Conservation (phyloP, 2,113 vertebrate genomes). For the Aptenodytes patagonicus region DNA sequence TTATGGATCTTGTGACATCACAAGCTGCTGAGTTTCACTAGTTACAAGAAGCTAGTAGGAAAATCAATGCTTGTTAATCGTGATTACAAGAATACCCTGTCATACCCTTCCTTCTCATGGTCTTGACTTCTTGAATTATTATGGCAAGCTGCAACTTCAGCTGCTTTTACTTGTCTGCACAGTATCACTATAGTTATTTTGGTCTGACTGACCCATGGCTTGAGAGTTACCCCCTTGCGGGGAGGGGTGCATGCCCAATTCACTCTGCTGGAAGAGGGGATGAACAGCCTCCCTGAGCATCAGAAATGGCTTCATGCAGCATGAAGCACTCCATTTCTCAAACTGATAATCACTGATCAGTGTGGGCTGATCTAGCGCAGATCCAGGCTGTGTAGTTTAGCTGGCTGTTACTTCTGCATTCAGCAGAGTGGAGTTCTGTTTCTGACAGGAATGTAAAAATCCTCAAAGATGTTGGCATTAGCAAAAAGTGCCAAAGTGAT, state of each 20-base stretch:
- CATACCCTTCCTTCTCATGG: background rate
- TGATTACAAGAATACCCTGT: background rate
- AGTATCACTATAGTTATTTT: fast-evolving
- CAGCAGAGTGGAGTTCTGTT: background rate
- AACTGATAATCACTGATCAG: fast-evolving
- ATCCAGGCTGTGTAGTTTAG: background rate
- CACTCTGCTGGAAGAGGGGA: background rate
- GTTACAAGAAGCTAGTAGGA: background rate
- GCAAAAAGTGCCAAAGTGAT: background rate
- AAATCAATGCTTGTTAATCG: background rate
- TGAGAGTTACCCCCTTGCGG: background rate
- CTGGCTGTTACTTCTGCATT: background rate
- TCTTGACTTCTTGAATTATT: background rate
- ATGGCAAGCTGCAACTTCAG: background rate
- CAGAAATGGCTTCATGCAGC: background rate
- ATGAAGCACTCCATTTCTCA: background rate
- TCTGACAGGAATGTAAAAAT: background rate
- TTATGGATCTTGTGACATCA: background rate
- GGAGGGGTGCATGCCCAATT: fast-evolving
- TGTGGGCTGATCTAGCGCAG: background rate
- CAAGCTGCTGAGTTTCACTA: background rate
- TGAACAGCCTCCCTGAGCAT: background rate
- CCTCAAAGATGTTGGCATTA: background rate
- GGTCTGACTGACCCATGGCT: background rate
- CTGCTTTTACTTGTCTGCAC: background rate